Percentiles rank a stretch among this genome's conserved stretches.
Evolutionary conservation across 2,888 invertebrate genomes (phyloP).

Genomic region (Nipponacmea schrenckii): DNA sequence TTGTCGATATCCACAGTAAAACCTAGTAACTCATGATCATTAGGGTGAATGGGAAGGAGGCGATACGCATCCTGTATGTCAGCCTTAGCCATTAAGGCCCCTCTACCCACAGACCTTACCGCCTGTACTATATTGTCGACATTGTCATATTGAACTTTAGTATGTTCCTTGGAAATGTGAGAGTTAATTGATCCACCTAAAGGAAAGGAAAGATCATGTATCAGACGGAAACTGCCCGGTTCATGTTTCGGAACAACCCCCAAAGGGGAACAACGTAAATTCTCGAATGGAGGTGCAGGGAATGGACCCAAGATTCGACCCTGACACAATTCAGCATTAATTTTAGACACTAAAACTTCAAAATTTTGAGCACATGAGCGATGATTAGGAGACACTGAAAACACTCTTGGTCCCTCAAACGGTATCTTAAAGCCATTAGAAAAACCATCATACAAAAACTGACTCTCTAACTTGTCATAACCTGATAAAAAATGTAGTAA

Average conservation of each 20-base stretch:
- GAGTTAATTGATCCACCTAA: no score
- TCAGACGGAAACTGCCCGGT: no score
- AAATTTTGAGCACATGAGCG: neutral
- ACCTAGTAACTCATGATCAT: neutral
- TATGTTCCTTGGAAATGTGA: neutral
- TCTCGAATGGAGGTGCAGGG: neutral
- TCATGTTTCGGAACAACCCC: no score
- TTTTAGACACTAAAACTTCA: neutral
- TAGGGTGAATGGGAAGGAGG: neutral
- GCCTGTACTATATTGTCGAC: neutral
- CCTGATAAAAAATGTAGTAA: no score
- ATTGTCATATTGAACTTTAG: neutral
- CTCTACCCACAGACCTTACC: neutral
- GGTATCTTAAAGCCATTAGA: neutral
- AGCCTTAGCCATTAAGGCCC: neutral
- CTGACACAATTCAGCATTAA: neutral
- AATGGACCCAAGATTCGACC: neutral
- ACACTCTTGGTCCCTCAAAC: neutral
- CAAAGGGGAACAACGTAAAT: no score
- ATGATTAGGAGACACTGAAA: neutral
- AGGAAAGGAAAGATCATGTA: no score
- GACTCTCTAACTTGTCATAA: neutral
- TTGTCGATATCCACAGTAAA: no score
- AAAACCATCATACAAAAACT: neutral
- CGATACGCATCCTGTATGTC: constrained; percentile 1